Evolutionary conservation across 2,797 vertebrate genomes (phyloP).

Genomic region (Crocidura indochinensis): DNA sequence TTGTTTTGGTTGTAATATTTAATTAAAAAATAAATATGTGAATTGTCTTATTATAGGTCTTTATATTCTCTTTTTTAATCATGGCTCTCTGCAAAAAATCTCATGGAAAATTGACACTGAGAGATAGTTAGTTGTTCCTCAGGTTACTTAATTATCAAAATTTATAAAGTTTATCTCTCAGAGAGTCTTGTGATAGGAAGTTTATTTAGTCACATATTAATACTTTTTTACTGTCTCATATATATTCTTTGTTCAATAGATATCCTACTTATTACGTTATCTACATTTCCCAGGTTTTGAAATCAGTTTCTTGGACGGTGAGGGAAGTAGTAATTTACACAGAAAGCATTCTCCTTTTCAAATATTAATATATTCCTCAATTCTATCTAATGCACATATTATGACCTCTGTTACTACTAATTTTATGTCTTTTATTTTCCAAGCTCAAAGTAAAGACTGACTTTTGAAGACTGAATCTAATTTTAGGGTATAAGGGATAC

Average conservation of each 20-base stretch:
- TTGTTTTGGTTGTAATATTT: slow-evolving; percentile 33
- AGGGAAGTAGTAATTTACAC: neutral
- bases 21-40: neutral
- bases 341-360: neutral
- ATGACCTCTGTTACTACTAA: neutral
- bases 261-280: neutral
- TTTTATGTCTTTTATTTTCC: slow-evolving; percentile 32
- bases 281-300: neutral
- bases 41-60: neutral
- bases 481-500: neutral
- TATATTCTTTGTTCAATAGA: neutral
- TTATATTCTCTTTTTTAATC: neutral
- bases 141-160: neutral
- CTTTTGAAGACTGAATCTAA: slow-evolving; percentile 13
- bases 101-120: neutral
- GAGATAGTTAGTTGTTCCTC: neutral
- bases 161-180: neutral
- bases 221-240: neutral
- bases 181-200: neutral
- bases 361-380: neutral
- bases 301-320: neutral
- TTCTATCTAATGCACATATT: neutral
- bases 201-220: neutral
- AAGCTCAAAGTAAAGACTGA: neutral
- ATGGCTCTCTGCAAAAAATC: neutral